phyloP scores from a whole-genome alignment of 2,888 invertebrate genomes.

The Leptopilina syphax region DNA sequence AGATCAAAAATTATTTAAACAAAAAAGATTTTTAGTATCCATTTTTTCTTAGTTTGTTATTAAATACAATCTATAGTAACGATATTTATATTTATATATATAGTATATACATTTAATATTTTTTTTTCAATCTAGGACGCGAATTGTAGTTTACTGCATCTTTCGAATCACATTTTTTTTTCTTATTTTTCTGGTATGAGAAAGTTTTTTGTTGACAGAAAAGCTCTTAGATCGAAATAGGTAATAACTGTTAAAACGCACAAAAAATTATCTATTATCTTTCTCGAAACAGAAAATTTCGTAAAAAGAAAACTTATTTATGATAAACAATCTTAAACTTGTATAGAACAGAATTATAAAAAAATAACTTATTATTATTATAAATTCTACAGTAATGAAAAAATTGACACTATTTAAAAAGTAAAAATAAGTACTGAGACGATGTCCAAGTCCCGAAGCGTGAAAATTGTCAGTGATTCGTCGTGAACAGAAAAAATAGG shows the following conservation, averaged over 20 bases:
- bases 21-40: slow-evolving; percentile 24
- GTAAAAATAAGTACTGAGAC: slow-evolving; percentile 36
- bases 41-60: slow-evolving; percentile 54
- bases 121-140: slow-evolving; percentile 63
- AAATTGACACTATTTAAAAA: slow-evolving; percentile 25
- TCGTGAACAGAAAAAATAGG: slow-evolving; percentile 11
- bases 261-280: not conserved
- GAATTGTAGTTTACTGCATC: slow-evolving; percentile 49
- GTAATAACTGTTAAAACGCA: not conserved
- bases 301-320: not conserved
- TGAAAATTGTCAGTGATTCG: slow-evolving; percentile 30
- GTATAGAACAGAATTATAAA: slow-evolving; percentile 29
- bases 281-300: not conserved
- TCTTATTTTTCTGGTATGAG: slow-evolving; percentile 8
- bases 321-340: slow-evolving; percentile 24
- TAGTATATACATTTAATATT: slow-evolving; percentile 70
- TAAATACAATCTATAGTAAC: slow-evolving; percentile 72
- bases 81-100: slow-evolving; percentile 60
- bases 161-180: slow-evolving; percentile 25
- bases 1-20: slow-evolving; percentile 10
- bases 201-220: slow-evolving; percentile 1
- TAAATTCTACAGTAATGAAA: slow-evolving; percentile 2
- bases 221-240: slow-evolving; percentile 7
- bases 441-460: slow-evolving; percentile 28
- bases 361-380: slow-evolving; percentile 2